Evolutionary conservation across 2,797 vertebrate genomes (phyloP), one percentile per base, ranked within the genome.

Genomic region (Pseudopleuronectes americanus): DNA sequence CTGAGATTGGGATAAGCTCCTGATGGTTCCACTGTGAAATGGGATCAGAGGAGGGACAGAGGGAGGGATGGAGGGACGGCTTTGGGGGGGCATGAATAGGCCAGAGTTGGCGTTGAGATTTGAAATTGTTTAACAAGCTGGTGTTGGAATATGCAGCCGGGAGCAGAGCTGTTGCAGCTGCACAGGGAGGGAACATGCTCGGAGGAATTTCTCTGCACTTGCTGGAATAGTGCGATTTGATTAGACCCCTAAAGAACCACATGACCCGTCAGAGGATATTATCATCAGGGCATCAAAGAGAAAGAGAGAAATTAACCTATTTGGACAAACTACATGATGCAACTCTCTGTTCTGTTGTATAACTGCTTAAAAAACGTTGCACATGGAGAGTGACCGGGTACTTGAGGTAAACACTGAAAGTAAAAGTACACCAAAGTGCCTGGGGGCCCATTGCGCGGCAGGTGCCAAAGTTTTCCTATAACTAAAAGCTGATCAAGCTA

Each of bases 1-100:
- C 76, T 75, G 83, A 87, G 90, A 92, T 89, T 87, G 87, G 79
- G 87, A 91, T 91, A 92, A 92, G 84, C 88, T 86, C 78, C 87
- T 89, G 86, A 85, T 85, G 86, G 88, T 86, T 88, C 76, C 79
- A 87, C 84, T 91, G 85, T 90, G 89, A 91, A 93, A 92, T 84
- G 80, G 85, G 91, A 92, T 92, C 89, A 90, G 86, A 87, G 66
- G 71, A 87, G 82, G 83, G 76, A 89, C 79, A 84, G 74, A 82
- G 81, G 60, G 72, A 68, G 49, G 72, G 69, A 73, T 62, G 68
- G 72, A 68, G 49, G 72, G 63, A 74, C 71, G 62, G 67, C 62
- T 52, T 64, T 60, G 68, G 65, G 43, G 59, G 71, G 59, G 81
- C 81, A 87, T 78, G 64, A 84, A 87, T 71, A 83, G 76, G 64